Conservation (phyloP, 37 sponge, comb jelly and placozoan species). For the Ephydatia muelleri region DNA sequence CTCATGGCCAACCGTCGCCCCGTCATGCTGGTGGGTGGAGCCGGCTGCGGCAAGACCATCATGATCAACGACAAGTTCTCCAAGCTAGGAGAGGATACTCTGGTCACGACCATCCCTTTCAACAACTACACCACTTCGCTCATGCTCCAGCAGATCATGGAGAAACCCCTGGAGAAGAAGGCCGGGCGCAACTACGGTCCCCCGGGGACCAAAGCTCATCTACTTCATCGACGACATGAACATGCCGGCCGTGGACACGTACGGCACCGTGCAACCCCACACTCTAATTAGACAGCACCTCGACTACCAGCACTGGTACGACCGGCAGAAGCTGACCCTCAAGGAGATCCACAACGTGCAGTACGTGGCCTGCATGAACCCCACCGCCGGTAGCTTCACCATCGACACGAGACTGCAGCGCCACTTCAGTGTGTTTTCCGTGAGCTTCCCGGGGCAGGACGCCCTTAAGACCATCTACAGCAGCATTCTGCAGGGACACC, state of each 20-base stretch:
- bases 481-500: conserved; percentile 81
- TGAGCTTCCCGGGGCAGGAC: conserved; percentile 90
- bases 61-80: conserved; percentile 85
- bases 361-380: conserved; percentile 99
- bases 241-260: conserved; percentile 97
- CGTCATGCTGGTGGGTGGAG: conserved; percentile 97
- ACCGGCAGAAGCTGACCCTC: conserved; percentile 88
- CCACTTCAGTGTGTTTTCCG: conserved; percentile 97
- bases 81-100: conserved; percentile 61
- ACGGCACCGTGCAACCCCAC: conserved; percentile 99
- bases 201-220: conserved; percentile 94
- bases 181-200: conserved; percentile 98
- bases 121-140: conserved; percentile 98
- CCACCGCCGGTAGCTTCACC: conserved; percentile 99
- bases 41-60: conserved; percentile 98
- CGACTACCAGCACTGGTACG: conserved; percentile 98
- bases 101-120: conserved; percentile 91
- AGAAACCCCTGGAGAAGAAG: conserved; percentile 99
- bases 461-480: conserved; percentile 95
- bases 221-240: conserved; percentile 99
- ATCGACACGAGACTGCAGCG: conserved; percentile 98
- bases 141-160: conserved; percentile 93
- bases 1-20: conserved; percentile 90
- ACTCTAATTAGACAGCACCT: conserved; percentile 97
- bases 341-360: conserved; percentile 97